Evolutionary conservation across 2,113 vertebrate genomes (phyloP).

Genomic region (Epinephelus moara): DNA sequence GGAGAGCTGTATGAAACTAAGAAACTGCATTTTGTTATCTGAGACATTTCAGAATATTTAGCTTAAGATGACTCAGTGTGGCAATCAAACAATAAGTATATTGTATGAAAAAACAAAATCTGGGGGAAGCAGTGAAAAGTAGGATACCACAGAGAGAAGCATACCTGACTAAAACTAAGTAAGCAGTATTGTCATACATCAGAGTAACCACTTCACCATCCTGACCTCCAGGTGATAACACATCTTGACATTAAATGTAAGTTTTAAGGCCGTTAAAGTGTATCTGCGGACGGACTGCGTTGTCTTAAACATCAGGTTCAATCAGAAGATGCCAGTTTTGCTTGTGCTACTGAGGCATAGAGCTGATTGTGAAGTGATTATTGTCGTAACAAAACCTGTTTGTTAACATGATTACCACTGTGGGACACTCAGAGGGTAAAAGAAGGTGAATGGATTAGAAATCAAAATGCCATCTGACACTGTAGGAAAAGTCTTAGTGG

Average conservation of each 20-base stretch:
- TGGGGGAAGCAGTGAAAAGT: neutral
- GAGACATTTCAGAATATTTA: neutral
- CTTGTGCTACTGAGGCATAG: neutral
- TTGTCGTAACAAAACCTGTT: slow-evolving; percentile 40
- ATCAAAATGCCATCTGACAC: neutral
- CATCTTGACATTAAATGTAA: neutral
- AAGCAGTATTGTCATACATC: neutral
- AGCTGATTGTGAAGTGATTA: neutral
- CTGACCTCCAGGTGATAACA: neutral
- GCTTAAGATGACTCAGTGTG: neutral
- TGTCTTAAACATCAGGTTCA: neutral
- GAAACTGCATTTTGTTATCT: slow-evolving; percentile 5
- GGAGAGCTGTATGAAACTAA: neutral
- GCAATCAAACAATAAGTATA: neutral
- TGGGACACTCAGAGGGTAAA: neutral
- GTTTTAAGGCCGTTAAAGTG: neutral
- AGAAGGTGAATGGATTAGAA: neutral
- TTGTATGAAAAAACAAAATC: neutral
- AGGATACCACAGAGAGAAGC: neutral
- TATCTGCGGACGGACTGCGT: neutral
- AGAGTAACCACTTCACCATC: neutral
- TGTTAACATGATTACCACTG: slow-evolving; percentile 8
- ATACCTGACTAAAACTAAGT: too few species aligned
- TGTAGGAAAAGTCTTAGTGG: neutral
- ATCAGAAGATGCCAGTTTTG: slow-evolving; percentile 4